Percentiles rank a stretch among this genome's conserved stretches.
Evolutionary conservation across 30 jellyfish, hydroid and myxozoan genomes (phyloP).

Genomic region (Turritopsis rubra): DNA sequence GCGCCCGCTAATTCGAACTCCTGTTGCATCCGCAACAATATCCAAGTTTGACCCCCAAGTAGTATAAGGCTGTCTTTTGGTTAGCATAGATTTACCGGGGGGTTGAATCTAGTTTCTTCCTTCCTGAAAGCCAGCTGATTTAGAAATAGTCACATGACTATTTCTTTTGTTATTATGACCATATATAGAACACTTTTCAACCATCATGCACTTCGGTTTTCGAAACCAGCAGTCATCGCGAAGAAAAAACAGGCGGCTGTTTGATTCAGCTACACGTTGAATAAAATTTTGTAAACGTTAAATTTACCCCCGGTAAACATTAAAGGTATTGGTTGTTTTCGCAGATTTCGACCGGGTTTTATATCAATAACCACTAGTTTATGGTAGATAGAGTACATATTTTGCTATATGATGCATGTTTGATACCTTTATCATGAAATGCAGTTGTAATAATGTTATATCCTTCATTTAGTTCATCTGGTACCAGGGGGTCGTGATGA

Average conservation of each 20-base stretch:
- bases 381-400: not conserved
- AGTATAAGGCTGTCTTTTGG: not conserved
- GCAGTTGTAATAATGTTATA: not conserved
- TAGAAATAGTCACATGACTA: slow-evolving; percentile 11
- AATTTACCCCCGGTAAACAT: slow-evolving; percentile 24
- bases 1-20: too few species aligned
- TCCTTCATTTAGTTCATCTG: not conserved
- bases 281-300: not conserved
- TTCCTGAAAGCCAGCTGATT: not conserved
- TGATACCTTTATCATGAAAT: not conserved
- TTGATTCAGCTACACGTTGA: slow-evolving; percentile 31
- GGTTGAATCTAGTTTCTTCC: not conserved
- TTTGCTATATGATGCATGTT: not conserved
- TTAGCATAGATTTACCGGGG: not conserved
- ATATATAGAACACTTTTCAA: slow-evolving; percentile 11
- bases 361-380: not conserved
- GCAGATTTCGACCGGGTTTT: not conserved
- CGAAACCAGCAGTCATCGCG: slow-evolving; percentile 12
- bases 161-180: slow-evolving; percentile 27
- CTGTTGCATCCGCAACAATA: too few species aligned
- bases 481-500: slow-evolving; percentile 26
- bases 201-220: slow-evolving; percentile 35
- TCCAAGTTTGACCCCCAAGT: not conserved
- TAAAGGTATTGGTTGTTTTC: slow-evolving; percentile 26
- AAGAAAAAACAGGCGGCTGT: slow-evolving; percentile 45